Percentiles rank a stretch among this genome's conserved stretches.
phyloP scores from a whole-genome alignment of 2,888 invertebrate species.

The Calephelis perditalis region DNA sequence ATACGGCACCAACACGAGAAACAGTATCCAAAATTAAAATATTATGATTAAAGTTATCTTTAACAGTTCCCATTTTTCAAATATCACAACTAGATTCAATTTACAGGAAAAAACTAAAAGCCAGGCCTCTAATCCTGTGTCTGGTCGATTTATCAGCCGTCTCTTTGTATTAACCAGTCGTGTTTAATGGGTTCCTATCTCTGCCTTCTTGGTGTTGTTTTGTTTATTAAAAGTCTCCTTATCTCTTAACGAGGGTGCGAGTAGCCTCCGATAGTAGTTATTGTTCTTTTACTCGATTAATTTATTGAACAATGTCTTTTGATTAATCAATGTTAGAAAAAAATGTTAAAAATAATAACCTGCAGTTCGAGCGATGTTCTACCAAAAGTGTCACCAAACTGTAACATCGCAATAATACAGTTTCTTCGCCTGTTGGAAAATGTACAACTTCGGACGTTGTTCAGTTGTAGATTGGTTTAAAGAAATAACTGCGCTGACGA shows the following conservation, averaged over 20 bases:
- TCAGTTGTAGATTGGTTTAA: too few species aligned
- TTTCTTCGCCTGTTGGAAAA: too few species aligned
- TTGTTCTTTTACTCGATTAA: conserved; percentile 22
- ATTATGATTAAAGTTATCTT: too few species aligned
- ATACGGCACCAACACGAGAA: too few species aligned
- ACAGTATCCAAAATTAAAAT: too few species aligned
- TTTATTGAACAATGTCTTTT: conserved; percentile 23
- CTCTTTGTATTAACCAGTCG: conserved; percentile 58
- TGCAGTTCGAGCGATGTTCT: too few species aligned
- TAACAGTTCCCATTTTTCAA: conserved; percentile 1
- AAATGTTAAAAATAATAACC: neutral
- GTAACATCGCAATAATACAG: too few species aligned
- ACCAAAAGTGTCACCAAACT: too few species aligned
- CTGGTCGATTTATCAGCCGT: conserved; percentile 55
- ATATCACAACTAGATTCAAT: neutral
- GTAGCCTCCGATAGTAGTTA: conserved; percentile 15
- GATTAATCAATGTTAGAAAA: neutral
- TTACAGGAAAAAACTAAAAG: neutral
- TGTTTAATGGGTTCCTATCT: conserved; percentile 65
- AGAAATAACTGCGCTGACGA: too few species aligned
- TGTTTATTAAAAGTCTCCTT: conserved; percentile 36
- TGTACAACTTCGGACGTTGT: too few species aligned
- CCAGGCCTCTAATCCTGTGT: conserved; percentile 32
- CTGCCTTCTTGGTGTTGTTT: conserved; percentile 46
- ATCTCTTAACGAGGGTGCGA: conserved; percentile 16